Evolutionary conservation across 2,888 invertebrate genomes (phyloP).

Genomic region (Lypha dubia): DNA sequence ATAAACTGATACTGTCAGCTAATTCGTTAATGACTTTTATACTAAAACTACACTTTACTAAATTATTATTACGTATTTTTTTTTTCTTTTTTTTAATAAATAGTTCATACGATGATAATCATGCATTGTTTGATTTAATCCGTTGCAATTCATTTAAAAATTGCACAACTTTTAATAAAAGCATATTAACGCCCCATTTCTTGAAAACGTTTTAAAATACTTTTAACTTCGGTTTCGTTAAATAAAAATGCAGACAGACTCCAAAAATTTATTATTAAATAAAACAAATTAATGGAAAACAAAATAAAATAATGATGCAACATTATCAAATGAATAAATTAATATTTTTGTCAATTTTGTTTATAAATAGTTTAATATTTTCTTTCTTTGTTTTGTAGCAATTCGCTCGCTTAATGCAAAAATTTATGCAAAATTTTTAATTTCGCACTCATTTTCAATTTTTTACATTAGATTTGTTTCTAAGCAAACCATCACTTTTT

Average conservation of each 20-base stretch:
- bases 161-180: constrained; percentile 49
- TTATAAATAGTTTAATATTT: too few species aligned
- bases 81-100: constrained; percentile 26
- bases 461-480: too few species aligned
- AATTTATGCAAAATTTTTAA: too few species aligned
- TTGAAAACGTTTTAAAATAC: constrained; percentile 3
- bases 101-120: background rate
- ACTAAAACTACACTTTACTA: constrained; percentile 43
- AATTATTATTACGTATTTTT: background rate
- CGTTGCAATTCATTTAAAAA: constrained; percentile 22
- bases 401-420: too few species aligned
- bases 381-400: too few species aligned
- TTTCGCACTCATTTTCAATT: too few species aligned
- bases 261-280: background rate
- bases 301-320: constrained; percentile 22
- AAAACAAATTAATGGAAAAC: background rate
- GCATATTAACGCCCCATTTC: constrained; percentile 22
- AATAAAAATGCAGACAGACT: background rate
- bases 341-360: background rate
- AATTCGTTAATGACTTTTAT: constrained; percentile 74
- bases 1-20: constrained; percentile 76
- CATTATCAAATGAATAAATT: constrained; percentile 46
- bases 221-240: constrained; percentile 6
- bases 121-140: background rate
- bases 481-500: constrained; percentile 20